A percentile compares a stretch with the other conserved stretches of the same genome.
phyloP scores from a whole-genome alignment of 2,888 invertebrate genomes.

The Watsonalla binaria region DNA sequence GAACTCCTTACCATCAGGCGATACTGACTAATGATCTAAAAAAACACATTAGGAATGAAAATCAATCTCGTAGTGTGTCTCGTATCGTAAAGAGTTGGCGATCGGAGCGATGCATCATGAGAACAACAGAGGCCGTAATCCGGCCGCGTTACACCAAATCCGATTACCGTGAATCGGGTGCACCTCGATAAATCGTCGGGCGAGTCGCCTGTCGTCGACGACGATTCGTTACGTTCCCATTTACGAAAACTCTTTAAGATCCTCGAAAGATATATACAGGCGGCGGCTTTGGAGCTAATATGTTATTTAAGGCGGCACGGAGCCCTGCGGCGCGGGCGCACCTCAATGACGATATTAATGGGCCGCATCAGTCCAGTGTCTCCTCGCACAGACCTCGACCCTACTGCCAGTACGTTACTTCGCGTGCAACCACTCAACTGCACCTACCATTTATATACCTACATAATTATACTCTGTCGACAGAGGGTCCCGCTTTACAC shows the following conservation, averaged over 20 bases:
- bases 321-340: conserved; percentile 66
- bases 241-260: conserved; percentile 56
- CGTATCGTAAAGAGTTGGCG: neutral
- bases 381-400: conserved; percentile 5
- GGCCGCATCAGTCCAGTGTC: conserved; percentile 47
- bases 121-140: conserved; percentile 1
- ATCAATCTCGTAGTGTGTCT: too few species aligned
- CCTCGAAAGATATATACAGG: conserved; percentile 56
- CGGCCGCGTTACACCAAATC: conserved; percentile 46
- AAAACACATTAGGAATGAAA: too few species aligned
- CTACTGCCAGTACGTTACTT: neutral
- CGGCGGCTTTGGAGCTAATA: conserved; percentile 70
- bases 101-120: conserved; percentile 5
- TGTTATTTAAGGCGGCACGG: conserved; percentile 64
- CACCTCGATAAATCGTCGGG: conserved; percentile 62
- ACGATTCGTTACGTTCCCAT: conserved; percentile 66
- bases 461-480: too few species aligned
- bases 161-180: conserved; percentile 65
- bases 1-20: too few species aligned
- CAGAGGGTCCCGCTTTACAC: too few species aligned
- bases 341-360: conserved; percentile 70
- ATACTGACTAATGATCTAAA: too few species aligned
- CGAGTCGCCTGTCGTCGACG: conserved; percentile 59
- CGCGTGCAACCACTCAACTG: neutral
- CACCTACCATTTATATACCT: neutral